Evolutionary conservation across 2,888 invertebrate species (phyloP).

Genomic region (Hetaerina titia): DNA sequence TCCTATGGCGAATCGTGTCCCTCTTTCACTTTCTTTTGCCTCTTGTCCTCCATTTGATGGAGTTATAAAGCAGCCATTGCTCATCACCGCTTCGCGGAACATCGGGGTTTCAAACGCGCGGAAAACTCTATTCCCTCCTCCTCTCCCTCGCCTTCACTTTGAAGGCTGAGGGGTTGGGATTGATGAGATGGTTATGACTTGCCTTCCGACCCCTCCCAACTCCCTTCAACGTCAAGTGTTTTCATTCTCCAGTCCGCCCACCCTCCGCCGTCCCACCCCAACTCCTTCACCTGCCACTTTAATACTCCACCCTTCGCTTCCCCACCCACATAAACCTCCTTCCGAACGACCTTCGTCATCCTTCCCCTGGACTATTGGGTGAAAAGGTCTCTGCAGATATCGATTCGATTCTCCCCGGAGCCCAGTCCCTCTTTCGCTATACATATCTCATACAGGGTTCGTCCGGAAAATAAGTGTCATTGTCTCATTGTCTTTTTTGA

Average conservation of each 20-base stretch:
- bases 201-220: background rate
- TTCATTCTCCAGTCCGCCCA: background rate
- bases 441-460: no score
- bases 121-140: background rate
- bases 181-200: background rate
- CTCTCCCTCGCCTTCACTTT: background rate
- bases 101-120: background rate
- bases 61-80: slow-evolving; percentile 44
- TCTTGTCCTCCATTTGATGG: slow-evolving; percentile 8
- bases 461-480: no score
- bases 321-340: background rate
- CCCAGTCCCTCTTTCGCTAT: background rate
- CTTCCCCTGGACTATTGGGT: background rate
- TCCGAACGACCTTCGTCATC: background rate
- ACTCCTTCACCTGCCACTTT: background rate
- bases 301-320: background rate
- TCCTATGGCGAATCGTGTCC: background rate
- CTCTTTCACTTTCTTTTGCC: no score
- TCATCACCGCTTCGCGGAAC: background rate
- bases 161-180: no score
- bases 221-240: background rate
- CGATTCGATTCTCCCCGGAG: background rate
- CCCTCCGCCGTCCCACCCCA: background rate
- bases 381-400: background rate
- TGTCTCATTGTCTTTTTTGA: no score